phyloP scores from a whole-genome alignment of 2,113 vertebrate genomes.

The Campylorhamphus procurvoides region DNA sequence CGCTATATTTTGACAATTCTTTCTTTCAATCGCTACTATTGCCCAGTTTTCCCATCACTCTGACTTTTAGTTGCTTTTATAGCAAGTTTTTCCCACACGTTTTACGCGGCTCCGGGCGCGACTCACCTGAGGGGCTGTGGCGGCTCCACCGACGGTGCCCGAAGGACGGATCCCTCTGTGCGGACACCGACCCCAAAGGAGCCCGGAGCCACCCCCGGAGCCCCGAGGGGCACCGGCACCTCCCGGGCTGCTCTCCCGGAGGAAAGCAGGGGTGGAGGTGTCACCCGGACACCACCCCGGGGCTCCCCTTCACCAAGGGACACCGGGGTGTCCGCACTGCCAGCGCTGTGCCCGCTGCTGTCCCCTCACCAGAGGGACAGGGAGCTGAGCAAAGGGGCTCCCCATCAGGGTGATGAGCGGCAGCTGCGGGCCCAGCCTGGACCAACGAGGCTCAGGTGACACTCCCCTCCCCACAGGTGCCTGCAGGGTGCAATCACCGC shows the following conservation, averaged over 20 bases:
- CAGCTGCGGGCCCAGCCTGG: background rate
- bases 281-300: no score
- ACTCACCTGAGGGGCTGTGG: fast-evolving
- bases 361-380: background rate
- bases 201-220: background rate
- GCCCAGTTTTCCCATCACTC: background rate
- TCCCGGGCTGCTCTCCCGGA: background rate
- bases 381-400: background rate
- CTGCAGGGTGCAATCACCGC: no score
- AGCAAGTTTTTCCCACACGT: background rate
- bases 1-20: background rate
- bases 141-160: background rate
- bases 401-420: background rate
- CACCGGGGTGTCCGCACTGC: background rate
- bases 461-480: no score
- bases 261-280: no score
- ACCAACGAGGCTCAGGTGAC: background rate
- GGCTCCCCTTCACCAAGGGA: no score
- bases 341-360: background rate
- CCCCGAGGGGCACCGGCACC: no score
- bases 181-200: background rate
- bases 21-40: background rate
- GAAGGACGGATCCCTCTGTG: no score
- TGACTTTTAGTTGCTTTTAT: background rate
- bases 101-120: background rate